These are phyloP conservation scores for Ceratina australensis DNA, from an alignment of 1,140 invertebrate species.

Conservation along the genomic window DNA sequence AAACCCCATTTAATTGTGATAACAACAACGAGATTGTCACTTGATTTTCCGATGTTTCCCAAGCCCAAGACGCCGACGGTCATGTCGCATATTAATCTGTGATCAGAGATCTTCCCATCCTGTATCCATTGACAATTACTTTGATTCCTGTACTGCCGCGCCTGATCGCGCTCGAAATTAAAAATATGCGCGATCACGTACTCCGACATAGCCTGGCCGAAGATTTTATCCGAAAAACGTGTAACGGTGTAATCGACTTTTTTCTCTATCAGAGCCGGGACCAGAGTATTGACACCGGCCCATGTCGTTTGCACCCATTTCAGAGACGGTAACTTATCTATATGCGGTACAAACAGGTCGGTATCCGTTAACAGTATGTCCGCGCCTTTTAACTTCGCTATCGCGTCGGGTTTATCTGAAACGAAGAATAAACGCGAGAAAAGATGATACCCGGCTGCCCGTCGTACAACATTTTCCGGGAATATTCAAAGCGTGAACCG, in stretches of 20 bases:
- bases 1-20: not conserved
- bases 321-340: slow-evolving; percentile 69
- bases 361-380: slow-evolving; percentile 78
- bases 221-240: slow-evolving; percentile 76
- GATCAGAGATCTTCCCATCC: slow-evolving; percentile 69
- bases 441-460: too few relatives aligned
- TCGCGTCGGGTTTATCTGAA: slow-evolving; percentile 51
- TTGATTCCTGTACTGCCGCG: slow-evolving; percentile 74
- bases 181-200: slow-evolving; percentile 81
- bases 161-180: slow-evolving; percentile 78
- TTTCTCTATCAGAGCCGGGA: slow-evolving; percentile 59
- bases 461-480: slow-evolving; percentile 33
- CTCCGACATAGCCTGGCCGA: slow-evolving; percentile 81
- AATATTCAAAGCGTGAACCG: slow-evolving; percentile 4
- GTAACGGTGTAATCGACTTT: slow-evolving; percentile 71
- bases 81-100: slow-evolving; percentile 76
- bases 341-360: slow-evolving; percentile 71
- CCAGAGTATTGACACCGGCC: slow-evolving; percentile 76
- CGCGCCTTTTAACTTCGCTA: slow-evolving; percentile 62
- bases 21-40: slow-evolving; percentile 63
- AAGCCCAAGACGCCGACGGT: slow-evolving; percentile 80
- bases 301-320: slow-evolving; percentile 80
- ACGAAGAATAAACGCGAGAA: too few relatives aligned
- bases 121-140: slow-evolving; percentile 70
- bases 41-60: slow-evolving; percentile 78